These are phyloP conservation scores for Harpegnathos saltator DNA, from an alignment of 1,140 invertebrate genomes.

Conservation along the genomic window DNA sequence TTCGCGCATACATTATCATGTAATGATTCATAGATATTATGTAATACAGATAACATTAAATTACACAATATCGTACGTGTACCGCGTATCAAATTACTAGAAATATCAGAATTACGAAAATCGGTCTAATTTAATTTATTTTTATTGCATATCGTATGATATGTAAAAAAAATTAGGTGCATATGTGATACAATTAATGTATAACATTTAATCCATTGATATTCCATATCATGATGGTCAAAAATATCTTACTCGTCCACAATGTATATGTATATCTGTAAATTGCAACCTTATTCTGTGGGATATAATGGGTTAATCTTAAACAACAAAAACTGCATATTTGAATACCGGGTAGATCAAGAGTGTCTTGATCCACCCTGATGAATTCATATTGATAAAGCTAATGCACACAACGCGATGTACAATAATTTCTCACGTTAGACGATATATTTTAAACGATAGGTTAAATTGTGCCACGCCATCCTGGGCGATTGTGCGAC, in stretches of 20 bases:
- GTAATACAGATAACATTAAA: slow-evolving; percentile 2
- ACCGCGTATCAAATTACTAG: not conserved
- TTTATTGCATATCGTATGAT: not conserved
- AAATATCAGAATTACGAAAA: not conserved
- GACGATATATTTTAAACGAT: slow-evolving; percentile 26
- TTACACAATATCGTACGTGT: not conserved
- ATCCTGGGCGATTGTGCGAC: not conserved
- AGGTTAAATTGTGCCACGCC: slow-evolving; percentile 4
- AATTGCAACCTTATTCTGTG: not conserved
- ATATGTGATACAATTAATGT: slow-evolving; percentile 24
- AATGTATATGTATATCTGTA: not conserved
- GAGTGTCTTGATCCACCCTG: slow-evolving; percentile 4
- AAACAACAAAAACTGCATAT: slow-evolving; percentile 2
- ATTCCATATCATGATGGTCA: not conserved
- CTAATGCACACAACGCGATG: not conserved
- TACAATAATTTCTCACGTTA: slow-evolving; percentile 25
- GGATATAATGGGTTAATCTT: slow-evolving; percentile 26
- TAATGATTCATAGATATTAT: slow-evolving; percentile 13
- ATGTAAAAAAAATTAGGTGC: not conserved
- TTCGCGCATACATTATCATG: not conserved
- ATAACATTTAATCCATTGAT: slow-evolving; percentile 12
- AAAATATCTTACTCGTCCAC: not conserved
- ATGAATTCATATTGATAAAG: slow-evolving; percentile 47
- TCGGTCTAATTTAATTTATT: slow-evolving; percentile 10
- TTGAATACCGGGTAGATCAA: not conserved